Evolutionary conservation across 2,888 invertebrate genomes (phyloP).

Genomic region (Cancer borealis): DNA sequence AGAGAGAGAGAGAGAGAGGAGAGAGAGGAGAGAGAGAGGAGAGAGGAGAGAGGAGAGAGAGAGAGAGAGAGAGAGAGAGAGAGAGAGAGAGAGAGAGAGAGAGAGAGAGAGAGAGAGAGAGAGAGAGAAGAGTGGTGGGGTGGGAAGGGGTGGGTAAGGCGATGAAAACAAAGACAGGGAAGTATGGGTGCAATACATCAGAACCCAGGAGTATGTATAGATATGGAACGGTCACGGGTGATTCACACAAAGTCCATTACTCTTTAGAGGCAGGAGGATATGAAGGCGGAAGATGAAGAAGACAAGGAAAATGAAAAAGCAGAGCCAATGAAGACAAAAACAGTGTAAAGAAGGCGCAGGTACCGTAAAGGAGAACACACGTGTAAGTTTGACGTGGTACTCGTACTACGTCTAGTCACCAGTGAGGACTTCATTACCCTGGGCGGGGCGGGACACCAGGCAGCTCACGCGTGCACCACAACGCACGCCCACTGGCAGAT

Average conservation of each 20-base stretch:
- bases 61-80: conserved; percentile 2
- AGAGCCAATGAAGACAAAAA: not conserved
- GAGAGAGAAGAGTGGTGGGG: not conserved
- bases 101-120: not conserved
- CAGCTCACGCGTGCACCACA: not conserved
- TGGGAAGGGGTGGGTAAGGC: not conserved
- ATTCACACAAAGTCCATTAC: not conserved
- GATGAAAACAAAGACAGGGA: not conserved
- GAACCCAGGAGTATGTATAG: not conserved
- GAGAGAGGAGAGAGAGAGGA: not conserved
- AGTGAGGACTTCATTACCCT: not conserved
- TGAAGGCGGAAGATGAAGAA: not conserved
- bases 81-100: not conserved
- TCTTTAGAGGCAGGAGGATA: not conserved
- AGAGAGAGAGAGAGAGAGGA: not conserved
- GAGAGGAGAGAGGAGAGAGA: not conserved
- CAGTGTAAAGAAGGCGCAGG: not conserved
- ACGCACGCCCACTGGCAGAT: conserved; percentile 38
- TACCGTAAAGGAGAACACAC: not conserved
- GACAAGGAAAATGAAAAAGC: not conserved
- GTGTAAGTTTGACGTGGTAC: not conserved
- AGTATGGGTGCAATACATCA: not conserved
- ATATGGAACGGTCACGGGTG: not conserved
- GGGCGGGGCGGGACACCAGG: conserved; percentile 10
- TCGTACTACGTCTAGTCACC: not conserved